Base-by-base conservation (phyloP, 2,113 vertebrate genomes). In the Symphodus melops region DNA sequence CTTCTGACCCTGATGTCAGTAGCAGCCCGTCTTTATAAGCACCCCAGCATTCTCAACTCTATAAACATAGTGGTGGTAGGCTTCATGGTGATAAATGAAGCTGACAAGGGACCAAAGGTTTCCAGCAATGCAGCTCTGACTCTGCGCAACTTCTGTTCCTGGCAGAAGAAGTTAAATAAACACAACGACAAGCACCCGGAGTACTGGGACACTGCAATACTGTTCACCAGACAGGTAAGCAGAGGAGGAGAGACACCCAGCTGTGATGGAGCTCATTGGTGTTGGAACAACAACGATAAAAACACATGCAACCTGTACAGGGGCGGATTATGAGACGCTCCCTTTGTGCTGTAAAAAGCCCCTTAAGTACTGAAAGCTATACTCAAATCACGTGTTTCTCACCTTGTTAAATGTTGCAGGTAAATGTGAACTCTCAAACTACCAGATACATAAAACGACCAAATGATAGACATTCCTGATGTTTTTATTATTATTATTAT, bases 81-180 rank as follows among this genome's bases (percentile, higher is more conserved):
- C 88, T 96, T 99, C 85, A 93, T 98, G 83, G 94, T 96, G 71
- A 95, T 98, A 0, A 94, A 91, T 14, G 96, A 97, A 41, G 95
- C 95, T 0, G 96, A 97, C 84, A 95, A 97, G 13, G 97, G 97
- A 23, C 98, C 97, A 11, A 98, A 99, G 73, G 94, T 99, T 52
- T 97, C 95, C 8, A 93, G 94, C 72, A 99, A 99, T 5, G 98
- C 98, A 0, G 97, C 98, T 16, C 89, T 99, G 91, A 98, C 96
- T 61, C 94, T 99, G 81, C 96, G 97, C 61, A 99, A 97, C 93
- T 99, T 99, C 91, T 99, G 98, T 60, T 95, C 95, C 77, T 99
- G 98, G 98, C 98, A 99, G 93, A 99, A 97, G 91, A 98, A 98
- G 86, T 89, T 97, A 88, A 99, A 99, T 91, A 98, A 97, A 90